Evolutionary conservation across 1,140 invertebrate genomes (phyloP), one percentile per base, ranked within the genome.

Genomic region (Leptinotarsa undecemlineata): DNA sequence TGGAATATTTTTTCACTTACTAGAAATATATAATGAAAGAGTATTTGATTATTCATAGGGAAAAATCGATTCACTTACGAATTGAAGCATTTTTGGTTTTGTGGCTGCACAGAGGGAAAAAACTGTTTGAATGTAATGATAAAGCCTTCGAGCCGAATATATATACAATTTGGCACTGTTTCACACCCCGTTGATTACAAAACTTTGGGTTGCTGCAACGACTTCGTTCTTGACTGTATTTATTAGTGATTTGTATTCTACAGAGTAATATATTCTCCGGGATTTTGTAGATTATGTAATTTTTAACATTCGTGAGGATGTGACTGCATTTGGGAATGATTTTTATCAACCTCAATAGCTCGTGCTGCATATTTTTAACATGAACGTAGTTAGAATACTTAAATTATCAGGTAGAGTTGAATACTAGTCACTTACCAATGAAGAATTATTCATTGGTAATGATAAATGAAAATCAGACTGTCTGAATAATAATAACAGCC

Each of bases 151-250:
- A 57, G n/a, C 51, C 15, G 51, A 57, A 57, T 15, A 57, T 57
- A 17, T 57, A 57, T 57, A 57, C 14, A 57, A 15, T 57, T 57
- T 57, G 15, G 51, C 8, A 42, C 2, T 42, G 33, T 42, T 42
- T 42, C n/a, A 19, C 51, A 57, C 51, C 51, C 51, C 15, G 5
- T 57, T 57, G 51, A 57, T 19, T 57, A 57, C 51, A 19, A 57
- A 23, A 64, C 20, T 19, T 57, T 57, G 51, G 1, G 20, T 64
- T 64, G 63, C 6, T 23, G 63, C 20, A 64, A 64, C 26, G 11
- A 64, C 20, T 23, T 64, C n/a, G 26, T 21, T 64, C 20, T 64
- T 64, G 63, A 64, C 63, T 64, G 63, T 15, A 64, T 64, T 64
- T 64, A 21, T 14, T 20, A 11, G 17, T 64, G 17, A 64, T 64